Conservation (phyloP, 2,113 vertebrate genomes). For the Pimephales promelas region DNA sequence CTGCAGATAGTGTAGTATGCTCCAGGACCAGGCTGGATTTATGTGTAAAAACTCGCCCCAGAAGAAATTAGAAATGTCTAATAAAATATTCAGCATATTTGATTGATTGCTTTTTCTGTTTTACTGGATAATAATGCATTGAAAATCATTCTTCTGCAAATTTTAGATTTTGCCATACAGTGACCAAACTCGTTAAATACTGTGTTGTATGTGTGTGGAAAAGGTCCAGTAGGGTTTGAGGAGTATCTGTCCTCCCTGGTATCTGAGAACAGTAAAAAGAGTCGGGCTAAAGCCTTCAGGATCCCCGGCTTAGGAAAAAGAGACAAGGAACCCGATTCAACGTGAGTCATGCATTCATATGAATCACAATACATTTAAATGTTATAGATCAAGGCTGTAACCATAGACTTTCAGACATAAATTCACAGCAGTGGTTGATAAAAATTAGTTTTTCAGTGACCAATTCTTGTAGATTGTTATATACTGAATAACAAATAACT, state of each 20-base stretch:
- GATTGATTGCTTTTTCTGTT: background rate
- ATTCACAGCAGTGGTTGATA: background rate
- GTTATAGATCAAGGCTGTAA: background rate
- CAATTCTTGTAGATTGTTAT: background rate
- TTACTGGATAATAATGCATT: background rate
- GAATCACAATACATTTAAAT: background rate
- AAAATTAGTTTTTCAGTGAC: background rate
- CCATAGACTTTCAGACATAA: background rate
- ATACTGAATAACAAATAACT: background rate
- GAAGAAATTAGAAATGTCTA: background rate
- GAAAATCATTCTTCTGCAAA: slow-evolving; percentile 9
- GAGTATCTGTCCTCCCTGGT: slow-evolving; percentile 76
- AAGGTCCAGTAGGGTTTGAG: slow-evolving; percentile 85
- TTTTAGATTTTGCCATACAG: background rate
- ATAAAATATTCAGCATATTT: no score
- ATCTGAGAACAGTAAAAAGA: slow-evolving; percentile 82
- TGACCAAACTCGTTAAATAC: background rate
- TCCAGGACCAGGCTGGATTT: no score
- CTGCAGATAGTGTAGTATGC: no score
- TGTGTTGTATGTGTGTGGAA: slow-evolving; percentile 23
- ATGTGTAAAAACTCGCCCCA: no score
- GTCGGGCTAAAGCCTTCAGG: slow-evolving; percentile 87
- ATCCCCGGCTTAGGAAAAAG: slow-evolving; percentile 86
- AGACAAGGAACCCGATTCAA: slow-evolving; percentile 84
- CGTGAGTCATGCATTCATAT: slow-evolving; percentile 70